Evolutionary conservation across 2,888 invertebrate genomes (phyloP).

Genomic region (Boloria selene): DNA sequence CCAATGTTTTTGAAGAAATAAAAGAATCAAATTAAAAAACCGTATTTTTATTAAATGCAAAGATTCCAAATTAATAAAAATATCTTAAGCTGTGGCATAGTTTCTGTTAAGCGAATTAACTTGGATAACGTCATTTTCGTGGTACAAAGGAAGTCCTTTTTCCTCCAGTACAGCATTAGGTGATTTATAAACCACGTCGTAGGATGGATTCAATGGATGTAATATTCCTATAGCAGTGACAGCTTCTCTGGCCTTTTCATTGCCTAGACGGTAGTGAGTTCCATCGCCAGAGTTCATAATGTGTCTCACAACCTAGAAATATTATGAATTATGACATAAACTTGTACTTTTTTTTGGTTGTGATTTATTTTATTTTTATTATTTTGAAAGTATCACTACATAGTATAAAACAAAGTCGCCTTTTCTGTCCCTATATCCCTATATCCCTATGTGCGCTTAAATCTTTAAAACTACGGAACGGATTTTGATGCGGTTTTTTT

Average conservation of each 20-base stretch:
- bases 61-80: background rate
- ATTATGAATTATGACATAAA: background rate
- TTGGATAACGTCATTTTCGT: conserved; percentile 60
- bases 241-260: conserved; percentile 55
- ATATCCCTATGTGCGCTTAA: too few relatives aligned
- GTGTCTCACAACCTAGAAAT: conserved; percentile 76
- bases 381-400: too few relatives aligned
- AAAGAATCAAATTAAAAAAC: too few relatives aligned
- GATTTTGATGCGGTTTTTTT: too few relatives aligned
- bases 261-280: conserved; percentile 78
- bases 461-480: too few relatives aligned
- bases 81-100: conserved; percentile 22
- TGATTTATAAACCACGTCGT: conserved; percentile 54
- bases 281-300: conserved; percentile 86
- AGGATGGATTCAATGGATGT: conserved; percentile 72
- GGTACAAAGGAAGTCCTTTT: conserved; percentile 64
- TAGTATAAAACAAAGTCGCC: too few relatives aligned
- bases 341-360: background rate
- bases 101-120: conserved; percentile 39
- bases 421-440: too few relatives aligned
- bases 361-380: too few relatives aligned
- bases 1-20: conserved; percentile 45
- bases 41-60: too few relatives aligned
- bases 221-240: conserved; percentile 60
- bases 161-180: conserved; percentile 56